Percentiles rank a stretch among this genome's conserved stretches.
Conservation (phyloP, 2,888 invertebrate genomes). For the Lysandra bellargus region DNA sequence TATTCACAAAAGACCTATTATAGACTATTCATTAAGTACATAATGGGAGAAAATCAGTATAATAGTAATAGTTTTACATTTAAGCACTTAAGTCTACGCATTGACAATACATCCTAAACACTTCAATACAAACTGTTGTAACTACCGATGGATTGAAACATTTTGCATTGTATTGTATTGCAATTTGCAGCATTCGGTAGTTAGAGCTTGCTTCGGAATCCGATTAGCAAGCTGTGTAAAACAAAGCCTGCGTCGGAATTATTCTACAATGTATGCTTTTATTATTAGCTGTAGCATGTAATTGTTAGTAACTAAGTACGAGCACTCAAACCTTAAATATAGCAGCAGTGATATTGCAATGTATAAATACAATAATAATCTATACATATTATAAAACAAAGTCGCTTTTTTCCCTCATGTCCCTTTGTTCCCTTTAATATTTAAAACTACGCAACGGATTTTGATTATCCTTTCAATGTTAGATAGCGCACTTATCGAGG, state of each 20-base stretch:
- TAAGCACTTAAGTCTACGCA: not conserved
- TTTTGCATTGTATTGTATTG: constrained; percentile 58
- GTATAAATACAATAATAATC: no score
- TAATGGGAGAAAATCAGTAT: not conserved
- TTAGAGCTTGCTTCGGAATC: constrained; percentile 52
- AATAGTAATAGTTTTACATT: not conserved
- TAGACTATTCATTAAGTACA: not conserved
- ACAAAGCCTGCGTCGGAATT: constrained; percentile 32
- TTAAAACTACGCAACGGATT: no score
- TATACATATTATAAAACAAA: no score
- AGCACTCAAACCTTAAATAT: no score
- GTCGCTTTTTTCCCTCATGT: no score
- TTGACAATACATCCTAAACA: constrained; percentile 7
- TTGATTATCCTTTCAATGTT: no score
- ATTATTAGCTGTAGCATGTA: not conserved
- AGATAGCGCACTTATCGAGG: no score
- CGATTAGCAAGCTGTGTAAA: constrained; percentile 55
- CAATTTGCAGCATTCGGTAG: constrained; percentile 49
- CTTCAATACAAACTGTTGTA: constrained; percentile 52
- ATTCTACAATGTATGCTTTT: constrained; percentile 1
- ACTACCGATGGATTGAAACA: constrained; percentile 58
- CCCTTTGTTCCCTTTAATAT: no score
- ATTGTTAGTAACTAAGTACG: not conserved
- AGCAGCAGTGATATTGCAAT: no score
- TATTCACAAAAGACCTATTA: no score